A percentile compares a stretch with the other conserved stretches of the same genome.
These are phyloP conservation scores for Ophonus ardosiacus DNA, from an alignment of 2,888 invertebrate genomes.

Conservation along the genomic window DNA sequence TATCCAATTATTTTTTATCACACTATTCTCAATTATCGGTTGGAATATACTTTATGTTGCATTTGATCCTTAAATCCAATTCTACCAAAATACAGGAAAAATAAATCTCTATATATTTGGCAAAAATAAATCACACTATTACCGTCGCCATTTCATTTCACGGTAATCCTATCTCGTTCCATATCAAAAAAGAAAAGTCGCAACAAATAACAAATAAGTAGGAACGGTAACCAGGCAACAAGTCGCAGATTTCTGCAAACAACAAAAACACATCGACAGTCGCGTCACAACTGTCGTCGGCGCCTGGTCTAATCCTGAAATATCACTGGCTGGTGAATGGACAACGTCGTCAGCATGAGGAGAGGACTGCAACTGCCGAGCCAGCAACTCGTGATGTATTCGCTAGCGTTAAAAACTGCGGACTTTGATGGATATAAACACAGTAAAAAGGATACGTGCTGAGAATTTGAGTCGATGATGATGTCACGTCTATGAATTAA, in stretches of 20 bases:
- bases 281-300: constrained; percentile 28
- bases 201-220: constrained; percentile 34
- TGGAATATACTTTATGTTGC: neutral
- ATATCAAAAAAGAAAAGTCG: constrained; percentile 23
- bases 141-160: constrained; percentile 2
- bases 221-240: constrained; percentile 19
- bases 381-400: constrained; percentile 7
- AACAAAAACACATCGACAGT: constrained; percentile 38
- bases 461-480: neutral
- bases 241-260: constrained; percentile 22
- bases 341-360: neutral
- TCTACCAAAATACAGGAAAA: neutral
- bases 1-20: no score
- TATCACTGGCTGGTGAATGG: neutral
- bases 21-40: no score
- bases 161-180: constrained; percentile 4
- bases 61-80: neutral
- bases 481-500: neutral
- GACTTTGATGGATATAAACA: neutral
- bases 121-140: constrained; percentile 5
- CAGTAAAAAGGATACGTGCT: neutral
- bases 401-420: neutral
- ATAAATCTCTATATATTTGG: neutral
- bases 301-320: constrained; percentile 21
- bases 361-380: neutral